Base-by-base conservation (phyloP, 2,888 invertebrate species). In the Rhingia campestris region DNA sequence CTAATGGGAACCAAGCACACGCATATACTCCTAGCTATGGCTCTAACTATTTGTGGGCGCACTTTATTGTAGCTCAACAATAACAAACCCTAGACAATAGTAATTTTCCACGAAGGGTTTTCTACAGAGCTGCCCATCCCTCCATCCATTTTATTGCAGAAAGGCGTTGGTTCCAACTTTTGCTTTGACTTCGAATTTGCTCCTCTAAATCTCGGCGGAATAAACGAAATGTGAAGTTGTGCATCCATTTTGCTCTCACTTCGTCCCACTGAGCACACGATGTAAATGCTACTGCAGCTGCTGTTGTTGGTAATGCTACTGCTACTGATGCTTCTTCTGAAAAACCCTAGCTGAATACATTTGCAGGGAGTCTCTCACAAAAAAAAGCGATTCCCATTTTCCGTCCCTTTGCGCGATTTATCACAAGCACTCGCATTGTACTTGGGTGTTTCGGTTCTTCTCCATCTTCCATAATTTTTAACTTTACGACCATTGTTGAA, bases 401-500 rank as follows among this genome's bases (percentile, higher is more conserved):
- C 58, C 64, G 14, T 77, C 66, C 76, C 72, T 66, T 72, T 14
- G 45, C 61, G 54, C 81, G 49, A 81, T 81, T 81, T 81, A 81
- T 81, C 72, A 54, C 76, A 72, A 76, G 66, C 66, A 47, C 63
- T 75, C 58, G 61, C 72, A 72, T 82, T 82, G 81, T 82, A 37
- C 22, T 61, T 51, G 43, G 59, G 49, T 74, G 67, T 53, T 49
- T 47, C 63, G 43, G 59, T 63, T 12, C 49, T 39, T 51, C 69
- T 37, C 47, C 63, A 63, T 72, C 63, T 69, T 66, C 67, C 69
- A 82, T 82, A 82, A 79, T 79, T 82, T 82, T 82, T 82, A 79
- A 73, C 82, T 82, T 82, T 73, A 82, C 79, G 67, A 82, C 79
- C 82, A 73, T 82, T 79, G 77, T 79, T 79, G 79, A 56, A 64